Evolutionary conservation across 2,888 invertebrate genomes (phyloP).

Genomic region (Lacanobia oleracea): DNA sequence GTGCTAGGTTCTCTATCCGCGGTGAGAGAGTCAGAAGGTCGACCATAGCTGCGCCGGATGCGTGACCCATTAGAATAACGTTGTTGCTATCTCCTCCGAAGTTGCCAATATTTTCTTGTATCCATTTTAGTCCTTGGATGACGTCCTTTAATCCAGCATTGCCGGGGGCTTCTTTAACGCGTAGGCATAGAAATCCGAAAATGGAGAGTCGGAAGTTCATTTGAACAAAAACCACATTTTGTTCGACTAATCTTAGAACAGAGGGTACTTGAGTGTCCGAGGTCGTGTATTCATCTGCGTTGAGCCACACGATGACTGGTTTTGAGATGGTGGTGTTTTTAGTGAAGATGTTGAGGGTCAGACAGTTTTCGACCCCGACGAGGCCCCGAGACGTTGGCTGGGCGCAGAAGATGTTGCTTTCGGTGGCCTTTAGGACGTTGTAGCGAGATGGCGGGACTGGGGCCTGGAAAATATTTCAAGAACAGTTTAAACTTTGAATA

Average conservation of each 20-base stretch:
- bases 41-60: constrained; percentile 92
- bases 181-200: constrained; percentile 93
- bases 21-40: constrained; percentile 83
- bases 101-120: constrained; percentile 90
- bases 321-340: constrained; percentile 74
- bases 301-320: constrained; percentile 84
- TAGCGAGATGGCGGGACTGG: constrained; percentile 63
- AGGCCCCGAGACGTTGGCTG: constrained; percentile 80
- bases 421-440: constrained; percentile 73
- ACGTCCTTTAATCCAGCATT: constrained; percentile 97
- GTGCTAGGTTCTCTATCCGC: constrained; percentile 73
- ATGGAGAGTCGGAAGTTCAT: constrained; percentile 94
- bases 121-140: constrained; percentile 94
- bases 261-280: constrained; percentile 71
- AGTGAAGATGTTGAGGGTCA: constrained; percentile 81
- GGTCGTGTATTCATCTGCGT: constrained; percentile 80
- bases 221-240: constrained; percentile 92
- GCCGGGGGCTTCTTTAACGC: constrained; percentile 92
- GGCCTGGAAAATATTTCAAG: constrained; percentile 66
- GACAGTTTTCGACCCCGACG: constrained; percentile 83
- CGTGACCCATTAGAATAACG: constrained; percentile 95
- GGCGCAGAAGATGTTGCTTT: constrained; percentile 77
- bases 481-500: constrained; percentile 40
- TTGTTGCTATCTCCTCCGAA: constrained; percentile 91
- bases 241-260: constrained; percentile 91